Percentiles rank a stretch among this genome's conserved stretches.
These are phyloP conservation scores for Charaxes varanes DNA, from an alignment of 1,140 invertebrate species.

Conservation along the genomic window DNA sequence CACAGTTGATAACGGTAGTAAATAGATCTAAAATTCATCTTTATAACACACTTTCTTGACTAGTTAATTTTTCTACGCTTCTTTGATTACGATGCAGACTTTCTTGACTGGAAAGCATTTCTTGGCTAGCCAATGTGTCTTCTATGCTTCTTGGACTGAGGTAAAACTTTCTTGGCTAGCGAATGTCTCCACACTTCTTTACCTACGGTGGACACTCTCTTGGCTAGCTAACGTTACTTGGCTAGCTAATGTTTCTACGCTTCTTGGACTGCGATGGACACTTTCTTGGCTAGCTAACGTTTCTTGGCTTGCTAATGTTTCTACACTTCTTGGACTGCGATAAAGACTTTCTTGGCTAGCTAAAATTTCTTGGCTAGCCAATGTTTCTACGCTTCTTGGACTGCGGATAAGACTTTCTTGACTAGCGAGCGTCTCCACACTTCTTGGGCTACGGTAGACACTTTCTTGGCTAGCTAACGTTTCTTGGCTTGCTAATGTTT, in stretches of 20 bases:
- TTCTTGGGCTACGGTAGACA: constrained; percentile 9
- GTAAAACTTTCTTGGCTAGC: constrained; percentile 2
- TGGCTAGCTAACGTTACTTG: too few species aligned
- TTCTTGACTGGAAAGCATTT: too few species aligned
- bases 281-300: constrained; percentile 9
- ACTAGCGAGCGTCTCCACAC: constrained; percentile 13
- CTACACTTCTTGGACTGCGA: constrained; percentile 16
- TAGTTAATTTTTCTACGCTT: too few species aligned
- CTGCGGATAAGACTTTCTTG: constrained; percentile 2
- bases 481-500: constrained; percentile 6
- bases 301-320: constrained; percentile 15
- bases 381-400: constrained; percentile 13
- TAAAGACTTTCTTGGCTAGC: not conserved
- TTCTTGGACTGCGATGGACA: constrained; percentile 9
- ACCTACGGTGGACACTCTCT: not conserved
- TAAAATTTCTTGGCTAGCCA: constrained; percentile 7
- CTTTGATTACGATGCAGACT: too few species aligned
- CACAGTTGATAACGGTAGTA: too few species aligned
- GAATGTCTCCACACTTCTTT: constrained; percentile 6
- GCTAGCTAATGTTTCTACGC: constrained; percentile 11
- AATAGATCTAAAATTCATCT: too few species aligned
- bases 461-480: constrained; percentile 11
- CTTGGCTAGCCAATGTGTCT: not conserved
- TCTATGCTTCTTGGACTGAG: too few species aligned
- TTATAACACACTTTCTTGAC: too few species aligned